These are phyloP conservation scores for Halcyon badia DNA, from an alignment of 2,797 vertebrate species.

Conservation along the genomic window DNA sequence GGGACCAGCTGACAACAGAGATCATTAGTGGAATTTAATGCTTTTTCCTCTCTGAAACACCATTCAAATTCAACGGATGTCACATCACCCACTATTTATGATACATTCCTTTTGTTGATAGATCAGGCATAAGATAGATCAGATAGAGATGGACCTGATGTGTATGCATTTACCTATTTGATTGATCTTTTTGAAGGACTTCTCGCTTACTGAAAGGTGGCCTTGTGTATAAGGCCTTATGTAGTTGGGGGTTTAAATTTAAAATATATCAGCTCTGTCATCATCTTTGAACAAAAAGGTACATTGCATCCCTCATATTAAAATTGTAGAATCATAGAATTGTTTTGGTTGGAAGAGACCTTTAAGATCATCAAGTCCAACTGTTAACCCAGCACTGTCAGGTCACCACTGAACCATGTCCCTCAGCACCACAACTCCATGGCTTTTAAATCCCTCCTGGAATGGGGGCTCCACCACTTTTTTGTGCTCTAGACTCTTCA, in stretches of 20 bases:
- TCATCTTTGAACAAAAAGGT: not conserved
- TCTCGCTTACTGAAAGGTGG: not conserved
- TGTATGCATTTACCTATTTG: not conserved
- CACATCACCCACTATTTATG: not conserved
- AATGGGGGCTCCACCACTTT: not conserved
- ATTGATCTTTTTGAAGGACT: not conserved
- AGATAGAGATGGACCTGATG: not conserved
- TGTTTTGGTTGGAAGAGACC: not conserved
- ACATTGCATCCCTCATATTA: fast-evolving
- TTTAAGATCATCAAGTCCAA: not conserved
- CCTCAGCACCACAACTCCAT: not conserved
- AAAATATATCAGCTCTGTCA: not conserved
- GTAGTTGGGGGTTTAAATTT: not conserved
- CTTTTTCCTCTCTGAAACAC: not conserved
- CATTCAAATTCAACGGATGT: not conserved
- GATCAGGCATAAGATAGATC: not conserved
- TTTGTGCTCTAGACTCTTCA: too few relatives aligned
- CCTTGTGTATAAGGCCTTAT: not conserved
- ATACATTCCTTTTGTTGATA: not conserved
- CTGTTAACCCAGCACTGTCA: not conserved
- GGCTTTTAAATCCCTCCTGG: not conserved
- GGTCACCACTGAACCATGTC: not conserved
- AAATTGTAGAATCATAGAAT: not conserved
- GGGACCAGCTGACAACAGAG: not conserved
- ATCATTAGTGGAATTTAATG: not conserved